Percentiles rank a stretch among this genome's conserved stretches.
phyloP scores from a whole-genome alignment of 2,888 invertebrate species.

The Ophion slaviceki region DNA sequence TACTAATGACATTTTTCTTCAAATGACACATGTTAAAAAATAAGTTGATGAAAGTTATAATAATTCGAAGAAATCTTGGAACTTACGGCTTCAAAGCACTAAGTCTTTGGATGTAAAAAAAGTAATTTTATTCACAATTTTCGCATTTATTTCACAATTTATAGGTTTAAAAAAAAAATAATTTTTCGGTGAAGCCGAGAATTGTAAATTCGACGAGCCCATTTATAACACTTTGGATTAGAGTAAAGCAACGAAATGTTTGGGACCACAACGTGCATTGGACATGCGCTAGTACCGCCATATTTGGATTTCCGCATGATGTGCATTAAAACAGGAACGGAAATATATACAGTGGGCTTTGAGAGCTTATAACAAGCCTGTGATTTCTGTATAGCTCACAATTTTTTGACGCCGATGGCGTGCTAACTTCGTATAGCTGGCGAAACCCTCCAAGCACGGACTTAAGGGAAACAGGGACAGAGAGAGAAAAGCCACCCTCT shows the following conservation, averaged over 20 bases:
- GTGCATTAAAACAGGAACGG: neutral
- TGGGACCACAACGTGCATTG: neutral
- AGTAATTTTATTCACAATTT: no score
- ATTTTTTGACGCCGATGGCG: conserved; percentile 21
- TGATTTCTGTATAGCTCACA: neutral
- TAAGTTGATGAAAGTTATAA: no score
- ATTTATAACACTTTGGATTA: neutral
- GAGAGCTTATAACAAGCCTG: conserved; percentile 3
- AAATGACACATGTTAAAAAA: no score
- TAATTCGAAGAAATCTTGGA: no score
- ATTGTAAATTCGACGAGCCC: neutral
- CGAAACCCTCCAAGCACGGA: conserved; percentile 32
- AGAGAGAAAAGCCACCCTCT: conserved; percentile 44
- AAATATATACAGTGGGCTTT: neutral
- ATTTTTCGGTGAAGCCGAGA: neutral
- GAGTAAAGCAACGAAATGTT: neutral
- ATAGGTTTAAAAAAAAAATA: neutral
- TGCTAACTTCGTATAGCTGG: conserved; percentile 31
- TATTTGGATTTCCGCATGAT: neutral
- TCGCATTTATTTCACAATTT: neutral
- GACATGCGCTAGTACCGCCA: neutral
- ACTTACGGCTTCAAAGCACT: no score
- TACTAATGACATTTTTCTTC: no score
- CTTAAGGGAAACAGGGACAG: conserved; percentile 12
- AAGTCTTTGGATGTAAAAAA: no score